Base-by-base conservation (phyloP, 2,113 vertebrate genomes). In the Hepsetus odoe region DNA sequence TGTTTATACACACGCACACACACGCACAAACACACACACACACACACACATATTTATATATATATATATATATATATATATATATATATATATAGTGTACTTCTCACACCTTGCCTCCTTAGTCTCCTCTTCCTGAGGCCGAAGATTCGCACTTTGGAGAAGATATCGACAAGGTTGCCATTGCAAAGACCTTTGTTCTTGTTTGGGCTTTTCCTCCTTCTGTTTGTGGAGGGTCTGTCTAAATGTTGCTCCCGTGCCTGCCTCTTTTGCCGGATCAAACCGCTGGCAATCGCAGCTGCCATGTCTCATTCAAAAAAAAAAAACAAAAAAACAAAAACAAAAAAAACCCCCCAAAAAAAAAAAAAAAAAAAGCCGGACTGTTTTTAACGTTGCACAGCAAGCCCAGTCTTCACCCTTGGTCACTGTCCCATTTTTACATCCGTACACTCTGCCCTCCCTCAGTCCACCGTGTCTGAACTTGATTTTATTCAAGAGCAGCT, bases 81-180 rank as follows among this genome's bases (percentile, higher is more conserved):
- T 24, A n/a, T 3, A 51, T 5, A n/a, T 49, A 49, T 49, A 18
- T 16, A 20, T 62, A 68, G 26, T 68, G 65, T 91, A 89, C 86
- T 91, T 88, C 83, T 84, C 93, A 89, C 91, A 97, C 95, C 97
- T 98, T 97, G 96, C 93, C 96, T 95, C 92, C 96, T 93, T 94
- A 98, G 94, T 87, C 97, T 94, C 85, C 97, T 91, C 91, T 98
- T 99, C 93, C 95, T 98, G 94, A 98, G 96, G 85, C 97, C 97
- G 92, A 99, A 99, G 93, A 99, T 98, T 93, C 96, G 96, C 91
- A 99, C 97, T 96, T 98, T 98, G 85, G 97, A 98, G 94, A 99
- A 99, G 90, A 99, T 99, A 90, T 99, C 97, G 92, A 99, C 97
- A 91, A 99, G 94, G 92, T 95, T 98, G 76, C 96, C 95, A 85